A percentile compares a stretch with the other conserved stretches of the same genome.
These are phyloP conservation scores for Neosilurus hyrtlii DNA, from an alignment of 2,797 vertebrate genomes.

Conservation along the genomic window DNA sequence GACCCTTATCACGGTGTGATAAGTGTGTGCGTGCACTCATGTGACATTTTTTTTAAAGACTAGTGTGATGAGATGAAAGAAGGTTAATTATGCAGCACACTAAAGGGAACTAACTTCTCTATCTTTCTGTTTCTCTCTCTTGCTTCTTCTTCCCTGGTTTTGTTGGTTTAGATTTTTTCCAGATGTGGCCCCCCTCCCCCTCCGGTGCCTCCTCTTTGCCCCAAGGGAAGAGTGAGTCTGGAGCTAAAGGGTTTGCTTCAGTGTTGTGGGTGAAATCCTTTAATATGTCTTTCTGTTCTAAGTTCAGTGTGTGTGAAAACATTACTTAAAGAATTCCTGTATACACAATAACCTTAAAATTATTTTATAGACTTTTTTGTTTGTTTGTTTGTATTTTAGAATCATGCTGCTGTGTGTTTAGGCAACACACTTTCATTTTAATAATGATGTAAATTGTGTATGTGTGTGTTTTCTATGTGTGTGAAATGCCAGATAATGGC, in stretches of 20 bases:
- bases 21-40: conserved; percentile 11
- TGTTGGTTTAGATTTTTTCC: conserved; percentile 50
- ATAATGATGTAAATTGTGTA: not conserved
- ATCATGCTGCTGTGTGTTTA: not conserved
- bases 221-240: conserved; percentile 4
- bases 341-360: not conserved
- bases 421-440: not conserved
- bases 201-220: conserved; percentile 16
- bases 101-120: not conserved
- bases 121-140: not conserved
- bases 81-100: not conserved
- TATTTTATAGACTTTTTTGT: too few relatives aligned
- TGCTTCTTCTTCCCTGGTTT: not conserved
- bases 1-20: conserved; percentile 8
- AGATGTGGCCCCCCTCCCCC: conserved; percentile 44
- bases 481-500: not conserved
- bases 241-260: not conserved
- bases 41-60: not conserved
- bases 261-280: not conserved
- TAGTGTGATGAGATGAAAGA: conserved; percentile 34
- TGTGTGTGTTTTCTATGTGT: not conserved
- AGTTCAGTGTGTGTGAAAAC: not conserved
- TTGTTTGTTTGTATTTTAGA: not conserved
- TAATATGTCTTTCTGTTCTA: not conserved
- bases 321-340: not conserved